Conservation (phyloP, 1,140 invertebrate species). For the Reticulitermes speratus region DNA sequence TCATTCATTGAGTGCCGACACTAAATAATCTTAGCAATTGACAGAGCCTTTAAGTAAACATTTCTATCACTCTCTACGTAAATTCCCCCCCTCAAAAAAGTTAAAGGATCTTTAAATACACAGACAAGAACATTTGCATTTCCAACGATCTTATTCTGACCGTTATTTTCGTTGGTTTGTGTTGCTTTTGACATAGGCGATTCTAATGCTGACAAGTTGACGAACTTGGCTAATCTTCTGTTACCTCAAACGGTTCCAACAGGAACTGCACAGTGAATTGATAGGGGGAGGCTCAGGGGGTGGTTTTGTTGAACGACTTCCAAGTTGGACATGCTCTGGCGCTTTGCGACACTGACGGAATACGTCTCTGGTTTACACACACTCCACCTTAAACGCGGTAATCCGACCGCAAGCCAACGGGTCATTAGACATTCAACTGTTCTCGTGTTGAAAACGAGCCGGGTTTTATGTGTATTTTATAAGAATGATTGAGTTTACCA, state of each 20-base stretch:
- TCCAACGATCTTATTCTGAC: neutral
- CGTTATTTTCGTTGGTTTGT: neutral
- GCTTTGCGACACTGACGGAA: neutral
- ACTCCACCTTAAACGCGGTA: neutral
- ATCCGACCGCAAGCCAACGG: neutral
- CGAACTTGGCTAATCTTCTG: neutral
- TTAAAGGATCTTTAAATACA: no score
- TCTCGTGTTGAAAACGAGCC: neutral
- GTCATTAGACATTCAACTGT: neutral
- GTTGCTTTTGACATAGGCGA: neutral
- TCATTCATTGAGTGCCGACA: no score
- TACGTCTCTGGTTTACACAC: neutral
- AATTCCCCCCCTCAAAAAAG: no score
- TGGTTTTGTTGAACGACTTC: neutral
- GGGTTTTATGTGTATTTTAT: neutral
- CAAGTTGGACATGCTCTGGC: neutral
- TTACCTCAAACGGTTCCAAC: neutral
- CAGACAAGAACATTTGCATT: no score
- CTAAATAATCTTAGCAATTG: no score
- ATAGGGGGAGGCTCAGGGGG: neutral
- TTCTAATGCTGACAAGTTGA: slow-evolving; percentile 15
- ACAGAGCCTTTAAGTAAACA: no score
- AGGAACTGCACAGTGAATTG: neutral
- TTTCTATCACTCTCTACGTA: no score
- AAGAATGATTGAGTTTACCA: neutral